Evolutionary conservation across 1,140 invertebrate species (phyloP).

Genomic region (Chrysopa pallens): DNA sequence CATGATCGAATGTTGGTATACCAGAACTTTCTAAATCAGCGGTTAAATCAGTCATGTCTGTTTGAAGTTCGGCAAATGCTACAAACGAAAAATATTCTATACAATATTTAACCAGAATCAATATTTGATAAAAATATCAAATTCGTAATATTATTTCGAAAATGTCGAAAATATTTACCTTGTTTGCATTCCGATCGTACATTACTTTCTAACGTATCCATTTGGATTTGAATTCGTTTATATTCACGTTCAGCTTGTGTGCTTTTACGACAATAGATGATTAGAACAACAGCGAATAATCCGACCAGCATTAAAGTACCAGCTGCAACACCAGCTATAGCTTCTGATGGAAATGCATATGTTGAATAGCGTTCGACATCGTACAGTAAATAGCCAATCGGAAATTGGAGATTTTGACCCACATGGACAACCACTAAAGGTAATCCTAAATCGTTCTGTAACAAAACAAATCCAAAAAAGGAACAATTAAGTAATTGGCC

Average conservation of each 20-base stretch:
- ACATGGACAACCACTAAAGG: conserved; percentile 81
- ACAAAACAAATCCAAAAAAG: not conserved
- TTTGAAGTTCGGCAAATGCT: conserved; percentile 98
- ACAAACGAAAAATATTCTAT: conserved; percentile 10
- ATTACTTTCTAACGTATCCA: conserved; percentile 97
- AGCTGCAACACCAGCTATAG: conserved; percentile 66
- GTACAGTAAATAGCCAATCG: conserved; percentile 76
- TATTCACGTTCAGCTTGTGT: conserved; percentile 92
- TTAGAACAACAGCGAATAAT: conserved; percentile 67
- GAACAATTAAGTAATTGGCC: no score
- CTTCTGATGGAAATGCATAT: conserved; percentile 71
- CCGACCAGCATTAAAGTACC: conserved; percentile 68
- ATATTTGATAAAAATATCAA: no score
- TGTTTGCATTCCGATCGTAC: conserved; percentile 95
- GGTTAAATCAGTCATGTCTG: conserved; percentile 95
- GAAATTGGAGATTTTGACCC: conserved; percentile 68
- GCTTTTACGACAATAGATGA: conserved; percentile 78
- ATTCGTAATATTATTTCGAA: no score
- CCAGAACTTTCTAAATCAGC: conserved; percentile 89
- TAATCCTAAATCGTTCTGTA: conserved; percentile 43
- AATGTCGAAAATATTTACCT: conserved; percentile 25
- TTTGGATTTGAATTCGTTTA: conserved; percentile 95
- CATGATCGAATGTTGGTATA: conserved; percentile 88
- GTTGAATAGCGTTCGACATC: conserved; percentile 53
- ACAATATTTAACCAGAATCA: no score